Evolutionary conservation across 2,113 vertebrate species (phyloP).

Genomic region (Sapajus apella): DNA sequence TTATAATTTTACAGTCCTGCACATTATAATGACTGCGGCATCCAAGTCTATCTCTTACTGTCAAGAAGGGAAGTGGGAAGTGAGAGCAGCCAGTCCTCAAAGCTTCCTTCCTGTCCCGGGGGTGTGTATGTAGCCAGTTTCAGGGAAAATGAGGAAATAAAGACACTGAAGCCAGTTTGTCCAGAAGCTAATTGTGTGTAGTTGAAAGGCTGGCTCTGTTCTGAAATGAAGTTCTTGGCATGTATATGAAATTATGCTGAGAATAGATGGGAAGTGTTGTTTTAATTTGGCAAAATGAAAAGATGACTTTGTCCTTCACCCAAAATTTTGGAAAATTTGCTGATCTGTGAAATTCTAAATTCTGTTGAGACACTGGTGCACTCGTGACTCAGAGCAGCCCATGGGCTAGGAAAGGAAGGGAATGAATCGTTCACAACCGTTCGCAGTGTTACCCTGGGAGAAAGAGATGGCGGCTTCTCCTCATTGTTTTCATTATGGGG

Average conservation of each 20-base stretch:
- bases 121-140: neutral
- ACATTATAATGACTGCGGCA: neutral
- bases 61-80: neutral
- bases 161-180: neutral
- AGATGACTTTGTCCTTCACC: neutral
- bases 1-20: neutral
- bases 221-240: neutral
- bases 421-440: neutral
- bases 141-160: neutral
- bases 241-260: neutral
- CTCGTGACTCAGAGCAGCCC: neutral
- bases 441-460: fast-evolving
- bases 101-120: neutral
- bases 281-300: conserved; percentile 28
- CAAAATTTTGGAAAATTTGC: neutral
- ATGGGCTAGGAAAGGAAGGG: too few species aligned
- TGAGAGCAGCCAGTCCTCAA: neutral
- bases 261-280: neutral
- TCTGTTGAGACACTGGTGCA: neutral
- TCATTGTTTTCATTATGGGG: neutral
- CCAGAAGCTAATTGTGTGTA: neutral
- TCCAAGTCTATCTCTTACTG: neutral
- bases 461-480: neutral
- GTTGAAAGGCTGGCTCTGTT: neutral
- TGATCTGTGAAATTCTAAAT: neutral